These are phyloP conservation scores for Gobio gobio DNA, from an alignment of 2,113 vertebrate species.

Conservation along the genomic window DNA sequence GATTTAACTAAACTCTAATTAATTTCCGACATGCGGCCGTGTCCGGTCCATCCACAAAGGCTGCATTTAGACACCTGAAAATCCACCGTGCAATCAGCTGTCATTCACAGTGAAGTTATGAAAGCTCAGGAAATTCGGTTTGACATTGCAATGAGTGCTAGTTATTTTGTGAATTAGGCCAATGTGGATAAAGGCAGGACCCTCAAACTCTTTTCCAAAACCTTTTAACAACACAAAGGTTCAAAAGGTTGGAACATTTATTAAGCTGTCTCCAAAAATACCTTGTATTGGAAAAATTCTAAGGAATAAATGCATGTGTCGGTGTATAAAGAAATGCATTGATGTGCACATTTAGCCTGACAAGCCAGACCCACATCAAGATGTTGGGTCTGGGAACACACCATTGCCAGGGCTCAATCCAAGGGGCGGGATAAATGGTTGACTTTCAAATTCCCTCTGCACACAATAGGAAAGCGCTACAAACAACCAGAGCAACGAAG, in stretches of 20 bases:
- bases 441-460: too few relatives aligned
- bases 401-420: too few relatives aligned
- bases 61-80: constrained; percentile 27
- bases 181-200: neutral
- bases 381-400: too few relatives aligned
- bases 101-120: constrained; percentile 31
- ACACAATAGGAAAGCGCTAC: too few relatives aligned
- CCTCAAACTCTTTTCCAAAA: neutral
- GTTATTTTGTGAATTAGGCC: neutral
- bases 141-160: constrained; percentile 4
- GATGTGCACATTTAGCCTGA: neutral
- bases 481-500: too few relatives aligned
- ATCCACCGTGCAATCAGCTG: constrained; percentile 4
- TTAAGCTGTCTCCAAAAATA: constrained; percentile 1
- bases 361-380: too few relatives aligned
- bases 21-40: constrained; percentile 15
- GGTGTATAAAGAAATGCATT: neutral
- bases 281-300: neutral
- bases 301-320: neutral
- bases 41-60: constrained; percentile 22
- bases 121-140: constrained; percentile 19
- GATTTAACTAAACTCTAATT: constrained; percentile 10
- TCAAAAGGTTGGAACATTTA: neutral
- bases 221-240: neutral
- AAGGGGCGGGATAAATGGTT: too few relatives aligned